Base-by-base conservation (phyloP, 2,888 invertebrate genomes). In the Lasioglossum leucozonium region DNA sequence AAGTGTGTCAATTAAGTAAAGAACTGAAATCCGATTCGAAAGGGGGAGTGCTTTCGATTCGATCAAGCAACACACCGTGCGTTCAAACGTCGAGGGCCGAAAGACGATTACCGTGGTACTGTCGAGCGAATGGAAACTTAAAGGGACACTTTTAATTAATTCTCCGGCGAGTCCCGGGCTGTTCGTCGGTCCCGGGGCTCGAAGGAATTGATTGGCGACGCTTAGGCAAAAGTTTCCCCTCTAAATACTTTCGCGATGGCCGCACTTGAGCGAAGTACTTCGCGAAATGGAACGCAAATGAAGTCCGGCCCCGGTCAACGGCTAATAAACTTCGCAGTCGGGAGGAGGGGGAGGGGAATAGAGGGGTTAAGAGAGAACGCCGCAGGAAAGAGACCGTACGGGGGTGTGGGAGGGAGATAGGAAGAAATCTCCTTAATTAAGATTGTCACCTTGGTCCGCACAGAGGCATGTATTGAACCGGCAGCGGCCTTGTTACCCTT, bases 401-500 rank as follows among this genome's bases (percentile, higher is more conserved):
- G 16, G 42, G 4, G 62, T 47, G 13, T 13, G n/a, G n/a, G 62
- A 67, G 44, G 44, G 58, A 5, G 30, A 5, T 13, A 6, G 62
- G 30, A 62, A 62, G 71, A 77, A 71, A 76, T 67, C 75, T 71
- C 78, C 79, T 89, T 90, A 91, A 90, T 90, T 91, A 89, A 91
- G 91, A 91, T 89, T 85, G 89, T 89, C 88, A 84, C 89, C 84
- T 89, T 90, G 69, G 80, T 69, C 72, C 71, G 65, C 76, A 51
- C 77, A 72, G 82, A 71, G 74, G 75, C 77, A 73, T 89, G 89
- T 90, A 89, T 90, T 82, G 89, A 86, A 86, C 84, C 81, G 75
- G 4, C 58, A 4, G 26, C 58, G 62, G 75, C 77, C 84, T 82
- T 88, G 88, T 89, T 89, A 79, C 82, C 34, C 84, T 72, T 72